phyloP scores from a whole-genome alignment of 1,140 invertebrate genomes.

The Bombus terrestris region DNA sequence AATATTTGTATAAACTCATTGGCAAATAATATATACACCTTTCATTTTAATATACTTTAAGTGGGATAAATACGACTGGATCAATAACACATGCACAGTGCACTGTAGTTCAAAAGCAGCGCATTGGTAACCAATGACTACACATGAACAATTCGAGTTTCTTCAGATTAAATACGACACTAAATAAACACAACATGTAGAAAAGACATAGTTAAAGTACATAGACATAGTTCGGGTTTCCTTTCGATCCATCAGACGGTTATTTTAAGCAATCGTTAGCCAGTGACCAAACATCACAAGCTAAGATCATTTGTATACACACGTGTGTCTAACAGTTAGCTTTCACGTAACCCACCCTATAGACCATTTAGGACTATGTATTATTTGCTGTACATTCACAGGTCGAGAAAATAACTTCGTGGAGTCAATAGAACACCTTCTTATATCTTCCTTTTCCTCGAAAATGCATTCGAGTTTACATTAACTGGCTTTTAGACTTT shows the following conservation, averaged over 20 bases:
- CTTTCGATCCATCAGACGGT: slow-evolving; percentile 8
- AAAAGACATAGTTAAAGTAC: slow-evolving; percentile 6
- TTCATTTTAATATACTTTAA: too few species aligned
- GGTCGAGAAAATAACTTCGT: not conserved
- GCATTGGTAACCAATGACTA: not conserved
- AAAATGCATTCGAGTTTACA: not conserved
- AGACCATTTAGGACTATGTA: not conserved
- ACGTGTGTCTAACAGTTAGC: not conserved
- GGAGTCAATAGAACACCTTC: not conserved
- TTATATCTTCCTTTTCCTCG: not conserved
- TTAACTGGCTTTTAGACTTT: too few species aligned
- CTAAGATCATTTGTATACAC: not conserved
- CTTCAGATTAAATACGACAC: not conserved
- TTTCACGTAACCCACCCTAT: not conserved
- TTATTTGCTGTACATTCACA: not conserved
- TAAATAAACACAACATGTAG: not conserved
- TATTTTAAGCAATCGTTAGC: slow-evolving; percentile 40
- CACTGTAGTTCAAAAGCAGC: not conserved
- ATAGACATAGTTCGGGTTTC: slow-evolving; percentile 18
- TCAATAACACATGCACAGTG: not conserved
- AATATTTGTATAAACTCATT: not conserved
- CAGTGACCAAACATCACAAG: not conserved
- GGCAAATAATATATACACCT: not conserved
- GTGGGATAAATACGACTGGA: not conserved
- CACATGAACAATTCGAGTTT: not conserved